phyloP scores from a whole-genome alignment of 2,797 vertebrate species.

The Acipenser transmontanus region DNA sequence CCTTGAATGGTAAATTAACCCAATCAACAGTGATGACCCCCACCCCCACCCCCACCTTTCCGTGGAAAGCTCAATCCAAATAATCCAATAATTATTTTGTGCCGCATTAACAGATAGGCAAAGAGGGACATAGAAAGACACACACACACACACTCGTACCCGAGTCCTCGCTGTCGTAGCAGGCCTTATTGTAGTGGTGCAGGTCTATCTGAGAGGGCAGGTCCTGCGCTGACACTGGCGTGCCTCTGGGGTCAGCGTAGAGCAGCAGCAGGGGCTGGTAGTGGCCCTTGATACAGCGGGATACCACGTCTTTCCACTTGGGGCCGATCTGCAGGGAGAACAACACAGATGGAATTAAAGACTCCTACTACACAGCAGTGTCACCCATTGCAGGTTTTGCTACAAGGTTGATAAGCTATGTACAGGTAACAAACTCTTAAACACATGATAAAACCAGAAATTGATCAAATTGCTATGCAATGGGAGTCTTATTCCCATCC shows the following conservation, averaged over 20 bases:
- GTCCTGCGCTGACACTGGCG: slow-evolving; percentile 87
- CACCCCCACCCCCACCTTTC: no score
- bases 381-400: neutral
- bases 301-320: slow-evolving; percentile 98
- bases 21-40: no score
- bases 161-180: slow-evolving; percentile 96
- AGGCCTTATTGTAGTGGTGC: slow-evolving; percentile 81
- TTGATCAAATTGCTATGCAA: neutral
- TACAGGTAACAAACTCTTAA: no score
- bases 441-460: no score
- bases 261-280: slow-evolving; percentile 95
- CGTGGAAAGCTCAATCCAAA: no score
- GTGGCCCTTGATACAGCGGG: slow-evolving; percentile 96
- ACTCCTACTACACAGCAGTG: neutral
- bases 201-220: slow-evolving; percentile 77
- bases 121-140: no score
- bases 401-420: neutral
- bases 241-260: slow-evolving; percentile 93
- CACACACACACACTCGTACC: slow-evolving; percentile 51
- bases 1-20: no score
- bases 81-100: no score
- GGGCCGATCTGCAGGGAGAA: slow-evolving; percentile 80
- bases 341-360: neutral
- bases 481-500: neutral
- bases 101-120: no score